Evolutionary conservation across 2,113 vertebrate genomes (phyloP), one percentile per base, ranked within the genome.

Genomic region (Dromaius novaehollandiae): DNA sequence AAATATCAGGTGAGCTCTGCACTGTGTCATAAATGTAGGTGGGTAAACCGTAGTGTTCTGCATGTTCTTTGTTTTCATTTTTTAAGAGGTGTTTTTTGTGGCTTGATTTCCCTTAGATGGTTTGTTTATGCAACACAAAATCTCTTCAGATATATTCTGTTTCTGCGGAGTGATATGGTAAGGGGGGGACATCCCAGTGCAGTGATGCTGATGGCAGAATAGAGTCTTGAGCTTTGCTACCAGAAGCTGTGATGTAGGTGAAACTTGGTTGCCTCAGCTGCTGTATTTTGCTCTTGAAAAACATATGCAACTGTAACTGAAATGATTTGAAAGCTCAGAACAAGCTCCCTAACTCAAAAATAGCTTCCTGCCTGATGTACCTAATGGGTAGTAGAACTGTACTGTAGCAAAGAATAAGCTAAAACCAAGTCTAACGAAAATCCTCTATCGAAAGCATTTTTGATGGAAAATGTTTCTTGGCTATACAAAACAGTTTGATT

Each of bases 361-460:
- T 8, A 32, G 22, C 75, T 87, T 48, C 3, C 26, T 82, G 34
- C 71, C 34, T 75, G 17, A 6, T 0, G 0, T 30, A 7, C 26
- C 53, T 73, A 20, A 7, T 53, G 60, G 28, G 5, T 51, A 34
- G 10, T 6, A 34, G 26, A 56, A 22, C 40, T 55, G 4, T 6
- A 4, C 24, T 21, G 20, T 61, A 24, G 53, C 18, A 24, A 32
- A 46, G 34, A 6, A 11, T 38, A 42, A 18, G 21, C 9, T 46
- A 22, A 14, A 42, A 51, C 7, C 12, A 44, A 65, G 17, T 56
- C 25, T 50, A 20, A 40, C 1, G n/a, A 13, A 42, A 68, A 40
- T 7, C 7, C 34, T 55, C 6, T 18, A 0, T 48, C 8, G 0
- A 8, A 17, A 38, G 15, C 14, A 7, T 78, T 56, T 13, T 70